These are phyloP conservation scores for Thecocarcelia acutangulata DNA, from an alignment of 2,888 invertebrate species.

Conservation along the genomic window DNA sequence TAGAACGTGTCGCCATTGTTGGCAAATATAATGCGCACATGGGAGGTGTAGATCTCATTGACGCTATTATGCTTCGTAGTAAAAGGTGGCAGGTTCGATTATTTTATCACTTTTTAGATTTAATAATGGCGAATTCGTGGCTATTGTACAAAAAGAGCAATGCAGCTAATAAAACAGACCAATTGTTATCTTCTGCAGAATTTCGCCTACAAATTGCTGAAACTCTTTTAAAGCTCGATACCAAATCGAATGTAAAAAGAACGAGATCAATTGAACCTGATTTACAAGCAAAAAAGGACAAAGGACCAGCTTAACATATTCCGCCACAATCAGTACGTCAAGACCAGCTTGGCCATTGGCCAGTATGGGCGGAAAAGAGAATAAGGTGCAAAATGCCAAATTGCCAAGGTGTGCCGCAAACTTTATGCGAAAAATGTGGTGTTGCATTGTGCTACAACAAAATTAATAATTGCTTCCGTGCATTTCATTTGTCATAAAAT, in stretches of 20 bases:
- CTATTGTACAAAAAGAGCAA: no score
- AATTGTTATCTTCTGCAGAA: conserved; percentile 47
- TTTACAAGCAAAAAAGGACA: conserved; percentile 8
- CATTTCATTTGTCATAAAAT: conserved; percentile 13
- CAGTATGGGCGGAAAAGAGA: neutral
- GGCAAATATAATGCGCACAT: conserved; percentile 47
- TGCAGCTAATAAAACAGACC: no score
- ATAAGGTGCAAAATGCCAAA: neutral
- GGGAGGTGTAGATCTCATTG: conserved; percentile 57
- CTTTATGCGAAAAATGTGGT: conserved; percentile 69
- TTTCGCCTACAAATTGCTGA: conserved; percentile 48
- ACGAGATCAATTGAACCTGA: conserved; percentile 17
- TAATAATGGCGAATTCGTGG: conserved; percentile 73
- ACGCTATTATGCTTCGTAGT: conserved; percentile 67
- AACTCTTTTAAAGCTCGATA: conserved; percentile 10
- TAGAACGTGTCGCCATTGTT: conserved; percentile 27
- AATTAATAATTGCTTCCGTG: conserved; percentile 61
- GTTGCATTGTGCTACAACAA: conserved; percentile 70
- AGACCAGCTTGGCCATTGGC: neutral
- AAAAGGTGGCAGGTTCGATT: conserved; percentile 74
- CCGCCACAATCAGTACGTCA: neutral
- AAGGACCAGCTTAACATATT: conserved; percentile 2
- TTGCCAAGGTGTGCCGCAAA: conserved; percentile 4
- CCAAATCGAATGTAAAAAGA: conserved; percentile 34
- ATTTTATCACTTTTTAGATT: conserved; percentile 75